phyloP scores from a whole-genome alignment of 1,140 invertebrate genomes.

The Brachystomella parvula region DNA sequence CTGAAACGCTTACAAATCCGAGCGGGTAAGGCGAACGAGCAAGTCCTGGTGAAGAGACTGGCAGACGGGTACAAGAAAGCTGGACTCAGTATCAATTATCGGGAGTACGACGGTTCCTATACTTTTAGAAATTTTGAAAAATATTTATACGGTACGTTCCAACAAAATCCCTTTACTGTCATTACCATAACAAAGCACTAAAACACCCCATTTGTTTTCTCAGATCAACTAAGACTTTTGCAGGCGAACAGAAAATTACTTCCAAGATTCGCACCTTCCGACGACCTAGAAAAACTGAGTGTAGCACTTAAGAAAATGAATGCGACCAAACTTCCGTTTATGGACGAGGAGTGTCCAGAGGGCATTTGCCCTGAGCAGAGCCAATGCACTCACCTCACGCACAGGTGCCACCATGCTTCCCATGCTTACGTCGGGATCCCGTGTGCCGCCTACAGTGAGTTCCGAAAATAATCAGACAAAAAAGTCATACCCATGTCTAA shows the following conservation, averaged over 20 bases:
- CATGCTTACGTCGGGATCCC: slow-evolving; percentile 84
- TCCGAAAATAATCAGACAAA: not conserved
- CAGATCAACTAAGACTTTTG: slow-evolving; percentile 64
- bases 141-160: slow-evolving; percentile 72
- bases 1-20: slow-evolving; percentile 85
- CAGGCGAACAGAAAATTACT: slow-evolving; percentile 55
- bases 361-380: slow-evolving; percentile 47
- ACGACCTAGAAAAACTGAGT: slow-evolving; percentile 54
- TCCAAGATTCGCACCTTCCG: slow-evolving; percentile 47
- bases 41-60: slow-evolving; percentile 75
- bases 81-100: slow-evolving; percentile 59
- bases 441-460: slow-evolving; percentile 70
- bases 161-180: too few relatives aligned
- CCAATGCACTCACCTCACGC: slow-evolving; percentile 71
- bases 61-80: slow-evolving; percentile 70
- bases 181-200: too few relatives aligned
- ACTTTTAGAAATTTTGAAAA: slow-evolving; percentile 81
- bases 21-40: slow-evolving; percentile 77
- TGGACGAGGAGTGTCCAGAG: slow-evolving; percentile 41
- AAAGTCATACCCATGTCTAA: too few relatives aligned
- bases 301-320: slow-evolving; percentile 44
- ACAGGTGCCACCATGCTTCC: slow-evolving; percentile 77
- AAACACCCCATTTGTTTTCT: too few relatives aligned
- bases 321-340: slow-evolving; percentile 39
- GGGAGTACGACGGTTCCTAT: slow-evolving; percentile 61